phyloP scores from a whole-genome alignment of 2,888 invertebrate genomes.

The Ectobius pallidus region DNA sequence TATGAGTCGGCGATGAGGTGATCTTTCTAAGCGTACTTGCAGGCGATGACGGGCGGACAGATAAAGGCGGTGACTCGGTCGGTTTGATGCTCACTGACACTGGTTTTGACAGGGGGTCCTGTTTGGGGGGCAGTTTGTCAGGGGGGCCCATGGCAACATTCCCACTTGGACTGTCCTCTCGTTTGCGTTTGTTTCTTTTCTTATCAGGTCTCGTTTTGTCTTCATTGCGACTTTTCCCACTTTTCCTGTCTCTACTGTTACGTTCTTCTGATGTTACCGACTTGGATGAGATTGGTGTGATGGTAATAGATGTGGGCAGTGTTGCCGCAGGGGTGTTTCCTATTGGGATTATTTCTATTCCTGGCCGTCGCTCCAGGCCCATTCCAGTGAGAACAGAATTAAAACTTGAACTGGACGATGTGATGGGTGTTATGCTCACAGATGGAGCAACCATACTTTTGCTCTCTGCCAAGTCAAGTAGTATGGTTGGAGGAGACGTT shows the following conservation, averaged over 20 bases:
- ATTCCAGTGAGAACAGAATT: slow-evolving; percentile 65
- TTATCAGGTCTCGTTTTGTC: slow-evolving; percentile 60
- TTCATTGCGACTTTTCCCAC: slow-evolving; percentile 61
- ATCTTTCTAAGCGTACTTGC: slow-evolving; percentile 71
- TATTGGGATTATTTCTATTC: slow-evolving; percentile 86
- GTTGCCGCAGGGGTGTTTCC: slow-evolving; percentile 67
- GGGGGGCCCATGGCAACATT: slow-evolving; percentile 73
- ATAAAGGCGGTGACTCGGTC: slow-evolving; percentile 62
- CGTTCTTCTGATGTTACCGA: slow-evolving; percentile 53
- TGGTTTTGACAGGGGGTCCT: slow-evolving; percentile 72
- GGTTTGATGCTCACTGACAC: slow-evolving; percentile 77
- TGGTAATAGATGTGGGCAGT: slow-evolving; percentile 82
- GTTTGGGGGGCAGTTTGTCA: slow-evolving; percentile 77
- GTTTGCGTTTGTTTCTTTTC: slow-evolving; percentile 73
- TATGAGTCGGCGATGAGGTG: slow-evolving; percentile 72
- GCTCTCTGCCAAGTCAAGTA: slow-evolving; percentile 59
- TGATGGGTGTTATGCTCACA: slow-evolving; percentile 67
- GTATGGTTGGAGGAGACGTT: slow-evolving; percentile 53
- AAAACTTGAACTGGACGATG: slow-evolving; percentile 53
- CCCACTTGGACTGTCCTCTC: slow-evolving; percentile 68
- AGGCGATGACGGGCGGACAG: slow-evolving; percentile 63
- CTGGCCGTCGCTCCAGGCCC: slow-evolving; percentile 72
- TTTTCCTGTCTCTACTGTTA: slow-evolving; percentile 51
- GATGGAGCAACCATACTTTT: slow-evolving; percentile 65
- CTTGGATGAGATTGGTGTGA: slow-evolving; percentile 73